Evolutionary conservation across 2,797 vertebrate genomes (phyloP), one percentile per base, ranked within the genome.

Genomic region (Meriones psammophilus): DNA sequence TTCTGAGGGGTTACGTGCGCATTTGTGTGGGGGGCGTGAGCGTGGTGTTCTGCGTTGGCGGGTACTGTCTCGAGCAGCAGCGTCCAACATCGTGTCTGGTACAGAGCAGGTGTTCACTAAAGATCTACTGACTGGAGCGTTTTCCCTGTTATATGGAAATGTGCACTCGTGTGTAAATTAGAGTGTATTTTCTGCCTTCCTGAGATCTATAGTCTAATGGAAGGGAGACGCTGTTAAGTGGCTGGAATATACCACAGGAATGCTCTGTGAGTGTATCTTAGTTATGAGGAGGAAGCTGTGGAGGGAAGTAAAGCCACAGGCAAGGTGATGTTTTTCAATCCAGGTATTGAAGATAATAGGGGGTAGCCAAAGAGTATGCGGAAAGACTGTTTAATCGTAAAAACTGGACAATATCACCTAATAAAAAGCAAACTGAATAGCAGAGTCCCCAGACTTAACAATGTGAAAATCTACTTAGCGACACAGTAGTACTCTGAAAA

Each of bases 121-220:
- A 88, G 28, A 42, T 28, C 28, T 94, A 54, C 84, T 30, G 69
- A 66, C 17, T 71, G 58, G 66, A 71, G 30, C 83, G 2, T 54
- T 93, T 71, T 81, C 77, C 50, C 18, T 78, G 60, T 73, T 88
- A 46, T 24, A 33, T 39, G 60, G 81, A 81, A 88, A 78, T 84
- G 20, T 80, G 71, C 17, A 68, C 74, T 26, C 22, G 5, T 79
- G 22, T 95, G 83, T 80, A 83, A 94, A 95, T 92, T 84, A 68
- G 66, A 78, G 85, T 3, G 26, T 73, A 33, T 50, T 64, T 24
- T 95, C 36, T 85, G 60, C 87, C 54, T 95, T 89, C 91, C 30
- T 42, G 39, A 60, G 71, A 69, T 18, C 56, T n/a, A 42, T 33
- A 46, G 60, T 71, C 73, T 88, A 77, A 56, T 33, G 73, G 90